A percentile compares a stretch with the other conserved stretches of the same genome.
phyloP scores from a whole-genome alignment of 1,140 invertebrate species.

The Luehdorfia chinensis region DNA sequence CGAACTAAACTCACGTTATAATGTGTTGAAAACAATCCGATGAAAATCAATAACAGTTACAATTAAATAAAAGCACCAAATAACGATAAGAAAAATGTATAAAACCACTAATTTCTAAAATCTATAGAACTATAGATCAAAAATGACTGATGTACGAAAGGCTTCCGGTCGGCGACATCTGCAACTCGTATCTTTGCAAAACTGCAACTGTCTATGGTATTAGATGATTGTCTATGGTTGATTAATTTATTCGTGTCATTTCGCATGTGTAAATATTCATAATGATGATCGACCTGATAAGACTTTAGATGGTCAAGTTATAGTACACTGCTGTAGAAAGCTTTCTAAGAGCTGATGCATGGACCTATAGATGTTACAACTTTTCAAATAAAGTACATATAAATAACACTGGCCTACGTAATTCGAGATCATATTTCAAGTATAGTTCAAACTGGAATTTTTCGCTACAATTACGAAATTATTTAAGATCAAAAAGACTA shows the following conservation, averaged over 20 bases:
- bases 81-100: slow-evolving; percentile 28
- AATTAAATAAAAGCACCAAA: slow-evolving; percentile 23
- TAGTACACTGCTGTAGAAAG: too few species aligned
- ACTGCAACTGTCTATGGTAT: slow-evolving; percentile 15
- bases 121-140: slow-evolving; percentile 47
- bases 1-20: slow-evolving; percentile 35
- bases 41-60: slow-evolving; percentile 18
- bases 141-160: slow-evolving; percentile 47
- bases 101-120: slow-evolving; percentile 37
- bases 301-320: too few species aligned
- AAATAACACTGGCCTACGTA: too few species aligned
- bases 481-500: too few species aligned
- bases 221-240: slow-evolving; percentile 2
- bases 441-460: too few species aligned
- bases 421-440: too few species aligned
- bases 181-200: neutral
- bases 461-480: too few species aligned
- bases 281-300: too few species aligned
- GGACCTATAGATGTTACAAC: too few species aligned
- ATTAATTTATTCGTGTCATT: neutral
- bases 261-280: neutral
- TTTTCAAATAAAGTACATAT: too few species aligned
- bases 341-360: too few species aligned
- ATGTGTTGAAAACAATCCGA: slow-evolving; percentile 14
- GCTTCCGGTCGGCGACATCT: slow-evolving; percentile 43